Base-by-base conservation (phyloP, 2,888 invertebrate genomes). In the Acanthacorydalis orientalis region DNA sequence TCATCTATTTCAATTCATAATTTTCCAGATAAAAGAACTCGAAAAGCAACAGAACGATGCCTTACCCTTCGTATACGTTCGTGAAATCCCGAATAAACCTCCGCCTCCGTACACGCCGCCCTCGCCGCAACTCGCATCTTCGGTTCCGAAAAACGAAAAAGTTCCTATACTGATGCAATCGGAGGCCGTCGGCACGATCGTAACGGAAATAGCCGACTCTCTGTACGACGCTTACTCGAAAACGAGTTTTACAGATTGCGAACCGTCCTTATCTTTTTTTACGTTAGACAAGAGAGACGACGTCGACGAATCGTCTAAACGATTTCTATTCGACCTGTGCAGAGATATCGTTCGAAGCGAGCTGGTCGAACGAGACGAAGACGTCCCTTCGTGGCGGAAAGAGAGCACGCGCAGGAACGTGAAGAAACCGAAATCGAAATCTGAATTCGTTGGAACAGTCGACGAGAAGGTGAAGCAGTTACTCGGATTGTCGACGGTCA, bases 21-120 rank as follows among this genome's bases (percentile, higher is more conserved):
- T 31, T 33, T 60, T 61, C 39, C 55, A 78, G 75, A 75, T 77
- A 48, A 76, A 76, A 56, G 72, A 73, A 57, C 64, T 77, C 16
- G 73, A 75, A 57, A 67, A 70, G 51, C 67, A 66, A 48, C 68
- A 67, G 48, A 70, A 72, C 48, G 69, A 70, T 50, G 69, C 70
- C 53, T 62, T 68, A 14, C 69, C 73, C 40, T 75, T 69, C 59
- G 65, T 66, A 54, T 79, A 69, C 59, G 66, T 77, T 40, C 64
- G 81, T 43, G 79, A 80, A 62, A 80, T 82, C 51, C 81, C 82
- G 6, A 80, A 82, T 59, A 82, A 82, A 58, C 80, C 83, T 9
- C 83, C 83, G 2, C 83, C 83, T 0, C 83, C 83, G 0, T 84
- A 83, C 62, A 79, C 77, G 1, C 80, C 81, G 7, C 80, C 80